Evolutionary conservation across 2,888 invertebrate genomes (phyloP).

Genomic region (Orgyia antiqua): DNA sequence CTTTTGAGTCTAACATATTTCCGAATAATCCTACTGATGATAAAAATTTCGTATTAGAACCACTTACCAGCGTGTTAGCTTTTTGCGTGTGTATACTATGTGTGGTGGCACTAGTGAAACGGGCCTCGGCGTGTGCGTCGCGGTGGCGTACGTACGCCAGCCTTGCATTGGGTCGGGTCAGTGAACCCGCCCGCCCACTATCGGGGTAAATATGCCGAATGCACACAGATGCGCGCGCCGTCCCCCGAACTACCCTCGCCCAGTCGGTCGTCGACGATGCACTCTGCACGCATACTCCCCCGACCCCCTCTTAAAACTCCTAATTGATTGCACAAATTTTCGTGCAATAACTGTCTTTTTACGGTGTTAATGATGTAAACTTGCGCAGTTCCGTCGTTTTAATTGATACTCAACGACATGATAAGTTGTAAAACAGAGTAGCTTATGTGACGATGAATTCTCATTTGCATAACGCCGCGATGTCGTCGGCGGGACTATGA

Average conservation of each 20-base stretch:
- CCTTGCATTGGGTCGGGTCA: constrained; percentile 76
- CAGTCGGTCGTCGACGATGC: constrained; percentile 54
- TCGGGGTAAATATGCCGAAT: constrained; percentile 78
- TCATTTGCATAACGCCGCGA: constrained; percentile 48
- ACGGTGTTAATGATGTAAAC: constrained; percentile 74
- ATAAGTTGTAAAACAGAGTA: constrained; percentile 46
- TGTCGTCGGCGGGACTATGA: constrained; percentile 46
- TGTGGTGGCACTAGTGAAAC: constrained; percentile 68
- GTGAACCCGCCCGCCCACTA: constrained; percentile 74
- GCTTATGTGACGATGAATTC: constrained; percentile 37
- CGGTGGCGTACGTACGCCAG: constrained; percentile 67
- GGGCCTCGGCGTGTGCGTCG: constrained; percentile 59
- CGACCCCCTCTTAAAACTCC: constrained; percentile 69
- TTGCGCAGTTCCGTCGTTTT: constrained; percentile 66
- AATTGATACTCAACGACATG: constrained; percentile 60
- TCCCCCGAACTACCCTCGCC: constrained; percentile 37
- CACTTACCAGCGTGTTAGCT: constrained; percentile 70
- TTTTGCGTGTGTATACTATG: constrained; percentile 52
- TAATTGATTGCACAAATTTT: constrained; percentile 78
- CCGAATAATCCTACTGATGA: constrained; percentile 39
- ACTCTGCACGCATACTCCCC: constrained; percentile 64
- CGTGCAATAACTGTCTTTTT: constrained; percentile 78
- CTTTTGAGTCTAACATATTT: no score
- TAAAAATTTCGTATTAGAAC: constrained; percentile 60
- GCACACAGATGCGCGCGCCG: constrained; percentile 77